A percentile compares a stretch with the other conserved stretches of the same genome.
These are phyloP conservation scores for Martes flavigula DNA, from an alignment of 2,797 vertebrate genomes.

Conservation along the genomic window DNA sequence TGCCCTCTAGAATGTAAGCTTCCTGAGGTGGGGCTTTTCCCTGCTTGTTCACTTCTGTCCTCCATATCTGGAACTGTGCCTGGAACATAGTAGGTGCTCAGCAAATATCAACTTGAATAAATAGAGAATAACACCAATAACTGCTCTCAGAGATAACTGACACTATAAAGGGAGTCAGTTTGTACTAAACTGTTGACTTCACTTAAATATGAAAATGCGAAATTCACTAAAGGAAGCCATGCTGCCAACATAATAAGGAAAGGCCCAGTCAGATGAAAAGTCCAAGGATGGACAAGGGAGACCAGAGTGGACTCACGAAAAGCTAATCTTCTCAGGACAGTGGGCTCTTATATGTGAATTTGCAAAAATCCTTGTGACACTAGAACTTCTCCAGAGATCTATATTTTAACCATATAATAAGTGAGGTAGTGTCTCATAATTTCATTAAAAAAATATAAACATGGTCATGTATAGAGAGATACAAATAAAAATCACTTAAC, in stretches of 20 bases:
- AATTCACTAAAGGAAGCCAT: background rate
- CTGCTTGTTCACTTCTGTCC: background rate
- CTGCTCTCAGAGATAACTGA: background rate
- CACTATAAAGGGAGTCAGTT: background rate
- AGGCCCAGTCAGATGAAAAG: background rate
- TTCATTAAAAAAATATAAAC: constrained; percentile 16
- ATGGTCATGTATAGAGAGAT: background rate
- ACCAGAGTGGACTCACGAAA: background rate
- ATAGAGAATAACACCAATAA: background rate
- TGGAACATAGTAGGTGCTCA: background rate
- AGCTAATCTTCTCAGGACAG: background rate
- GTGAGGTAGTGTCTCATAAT: background rate
- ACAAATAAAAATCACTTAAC: constrained; percentile 17
- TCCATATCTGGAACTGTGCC: background rate
- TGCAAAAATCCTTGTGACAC: background rate
- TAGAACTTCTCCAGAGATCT: background rate
- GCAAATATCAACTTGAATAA: background rate
- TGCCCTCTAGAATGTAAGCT: background rate
- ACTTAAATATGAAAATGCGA: background rate
- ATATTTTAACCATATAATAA: background rate
- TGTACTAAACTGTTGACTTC: background rate
- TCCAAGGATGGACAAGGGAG: background rate
- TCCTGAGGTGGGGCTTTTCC: background rate
- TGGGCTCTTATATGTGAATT: background rate
- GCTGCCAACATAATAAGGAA: background rate